These are phyloP conservation scores for Dromaius novaehollandiae DNA, from an alignment of 2,113 vertebrate species.

Conservation along the genomic window DNA sequence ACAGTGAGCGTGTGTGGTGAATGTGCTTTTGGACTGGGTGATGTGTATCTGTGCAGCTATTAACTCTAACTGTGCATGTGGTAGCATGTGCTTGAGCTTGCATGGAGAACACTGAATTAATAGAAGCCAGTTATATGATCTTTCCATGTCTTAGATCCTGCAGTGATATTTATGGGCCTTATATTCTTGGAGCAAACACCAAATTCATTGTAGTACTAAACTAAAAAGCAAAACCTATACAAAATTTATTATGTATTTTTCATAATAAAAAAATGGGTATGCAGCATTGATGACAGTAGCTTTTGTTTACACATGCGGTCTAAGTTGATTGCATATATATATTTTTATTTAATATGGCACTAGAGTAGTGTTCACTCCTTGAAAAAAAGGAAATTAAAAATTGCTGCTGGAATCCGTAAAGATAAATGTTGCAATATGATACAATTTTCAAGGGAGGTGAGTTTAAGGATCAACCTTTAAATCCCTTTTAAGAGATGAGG, in stretches of 20 bases:
- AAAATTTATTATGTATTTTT: neutral
- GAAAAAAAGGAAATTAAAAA: slow-evolving; percentile 45
- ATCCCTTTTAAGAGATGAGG: neutral
- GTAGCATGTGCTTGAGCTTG: neutral
- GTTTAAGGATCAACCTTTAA: neutral
- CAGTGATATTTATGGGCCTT: neutral
- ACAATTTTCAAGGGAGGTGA: slow-evolving; percentile 14
- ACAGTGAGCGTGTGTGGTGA: neutral
- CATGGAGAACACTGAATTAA: neutral
- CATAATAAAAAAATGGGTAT: neutral
- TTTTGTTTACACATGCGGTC: slow-evolving; percentile 5
- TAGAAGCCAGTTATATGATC: neutral
- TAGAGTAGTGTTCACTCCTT: neutral
- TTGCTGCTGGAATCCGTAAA: neutral
- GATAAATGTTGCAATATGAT: slow-evolving; percentile 26
- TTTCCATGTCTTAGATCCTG: neutral
- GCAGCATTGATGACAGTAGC: neutral
- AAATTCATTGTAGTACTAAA: neutral
- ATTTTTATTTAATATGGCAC: slow-evolving; percentile 15
- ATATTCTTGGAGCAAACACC: neutral
- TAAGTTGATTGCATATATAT: neutral
- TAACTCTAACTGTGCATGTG: neutral
- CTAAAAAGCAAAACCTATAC: neutral
- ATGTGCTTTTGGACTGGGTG: neutral
- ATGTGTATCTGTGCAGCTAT: neutral